phyloP scores from a whole-genome alignment of 1,140 invertebrate genomes.

The Platyura marginata region DNA sequence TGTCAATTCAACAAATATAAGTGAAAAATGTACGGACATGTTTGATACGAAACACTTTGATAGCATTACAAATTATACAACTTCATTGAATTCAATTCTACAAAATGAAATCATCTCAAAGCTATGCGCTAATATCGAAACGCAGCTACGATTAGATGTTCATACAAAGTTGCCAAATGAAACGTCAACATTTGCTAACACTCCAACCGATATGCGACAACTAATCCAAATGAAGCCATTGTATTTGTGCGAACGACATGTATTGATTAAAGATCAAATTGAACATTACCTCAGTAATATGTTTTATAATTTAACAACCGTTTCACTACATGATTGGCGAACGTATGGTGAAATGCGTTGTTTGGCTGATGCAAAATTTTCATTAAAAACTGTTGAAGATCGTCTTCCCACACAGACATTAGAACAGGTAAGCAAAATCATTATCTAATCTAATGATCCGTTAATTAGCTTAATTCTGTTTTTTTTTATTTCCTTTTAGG shows the following conservation, averaged over 20 bases:
- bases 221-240: neutral
- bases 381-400: constrained; percentile 66
- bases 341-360: constrained; percentile 93
- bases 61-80: no score
- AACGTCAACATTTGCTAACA: neutral
- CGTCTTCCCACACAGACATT: constrained; percentile 90
- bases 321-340: constrained; percentile 94
- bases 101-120: constrained; percentile 56
- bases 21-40: no score
- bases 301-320: constrained; percentile 95
- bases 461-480: constrained; percentile 19
- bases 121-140: constrained; percentile 75
- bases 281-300: constrained; percentile 88
- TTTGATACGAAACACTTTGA: no score
- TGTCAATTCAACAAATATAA: no score
- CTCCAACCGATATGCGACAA: neutral
- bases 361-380: constrained; percentile 73
- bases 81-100: no score
- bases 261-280: constrained; percentile 33
- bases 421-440: constrained; percentile 52
- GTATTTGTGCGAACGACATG: neutral
- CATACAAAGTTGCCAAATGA: constrained; percentile 82
- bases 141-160: constrained; percentile 71
- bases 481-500: no score
- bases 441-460: neutral